A percentile compares a stretch with the other conserved stretches of the same genome.
These are phyloP conservation scores for Salvelinus fontinalis DNA, from an alignment of 2,113 vertebrate species.

Conservation along the genomic window DNA sequence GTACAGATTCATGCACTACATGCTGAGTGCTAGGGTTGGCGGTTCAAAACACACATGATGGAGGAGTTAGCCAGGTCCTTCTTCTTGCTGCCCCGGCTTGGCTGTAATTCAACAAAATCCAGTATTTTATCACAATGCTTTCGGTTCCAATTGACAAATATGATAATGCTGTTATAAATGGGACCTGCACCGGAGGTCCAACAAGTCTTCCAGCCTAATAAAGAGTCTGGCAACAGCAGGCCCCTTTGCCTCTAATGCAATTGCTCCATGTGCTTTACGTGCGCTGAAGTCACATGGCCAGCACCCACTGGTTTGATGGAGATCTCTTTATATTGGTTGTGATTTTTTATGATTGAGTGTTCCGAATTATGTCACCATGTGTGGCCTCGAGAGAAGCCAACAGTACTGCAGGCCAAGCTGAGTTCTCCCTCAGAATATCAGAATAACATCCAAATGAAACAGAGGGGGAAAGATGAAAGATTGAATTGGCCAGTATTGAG, in stretches of 20 bases:
- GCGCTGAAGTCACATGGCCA: conserved; percentile 14
- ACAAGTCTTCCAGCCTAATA: background rate
- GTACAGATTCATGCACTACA: conserved; percentile 12
- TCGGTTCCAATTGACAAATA: conserved; percentile 18
- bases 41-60: conserved; percentile 4
- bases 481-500: background rate
- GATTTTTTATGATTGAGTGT: conserved; percentile 38
- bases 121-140: conserved; percentile 16
- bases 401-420: conserved; percentile 13
- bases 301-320: background rate
- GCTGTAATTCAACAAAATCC: background rate
- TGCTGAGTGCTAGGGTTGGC: background rate
- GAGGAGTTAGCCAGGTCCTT: background rate
- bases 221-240: conserved; percentile 3
- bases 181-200: conserved; percentile 1
- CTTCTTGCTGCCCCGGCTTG: background rate
- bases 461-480: background rate
- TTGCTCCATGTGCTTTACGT: conserved; percentile 6
- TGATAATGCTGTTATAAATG: conserved; percentile 12
- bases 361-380: conserved; percentile 32
- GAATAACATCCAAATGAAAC: conserved; percentile 4
- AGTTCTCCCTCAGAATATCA: background rate
- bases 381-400: conserved; percentile 34
- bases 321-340: conserved; percentile 27
- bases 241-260: background rate